Evolutionary conservation across 2,888 invertebrate genomes (phyloP), one percentile per base, ranked within the genome.

Genomic region (Herminia tarsipennalis): DNA sequence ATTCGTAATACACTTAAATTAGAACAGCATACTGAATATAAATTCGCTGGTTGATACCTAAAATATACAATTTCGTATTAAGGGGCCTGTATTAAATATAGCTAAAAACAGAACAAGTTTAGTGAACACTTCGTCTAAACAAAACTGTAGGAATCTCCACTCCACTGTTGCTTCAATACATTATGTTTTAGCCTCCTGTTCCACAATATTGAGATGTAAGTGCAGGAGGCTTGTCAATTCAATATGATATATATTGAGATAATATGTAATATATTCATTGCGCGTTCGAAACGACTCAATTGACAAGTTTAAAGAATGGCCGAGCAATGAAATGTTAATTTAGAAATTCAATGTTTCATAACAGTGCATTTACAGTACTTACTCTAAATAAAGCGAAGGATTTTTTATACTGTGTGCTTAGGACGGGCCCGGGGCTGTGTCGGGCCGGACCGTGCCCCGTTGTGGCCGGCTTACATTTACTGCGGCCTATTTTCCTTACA

Each of bases 391-490:
- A 38, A 44, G 27, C 10, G 24, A 24, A 35, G 14, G 34, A 14
- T 38, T n/a, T 43, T 48, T 48, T 43, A 43, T 43, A 38, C 30
- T 43, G 38, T 48, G 38, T 48, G 38, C 48, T 48, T 48, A 38
- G 48, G 38, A 5, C 34, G 3, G 28, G 27, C 2, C 8, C 5
- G 14, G 17, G 16, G 10, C 27, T 10, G 18, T 14, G 13, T 16
- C 10, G 13, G 32, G 25, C 32, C 10, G 14, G 14, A 30, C 13
- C 24, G 9, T 12, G 20, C 32, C 21, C 5, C 32, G 8, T n/a
- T 32, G 32, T 12, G 13, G 20, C 8, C 8, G 3, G 12, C 21
- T 38, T 28, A 29, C 21, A 21, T 37, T 28, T 16, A 10, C 29
- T 8, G 13, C 9, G 29, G 16, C 9, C 37, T 28, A 28, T 21